phyloP scores from a whole-genome alignment of 30 jellyfish, hydroid and myxozoan species.

The Chrysaora quinquecirrha region DNA sequence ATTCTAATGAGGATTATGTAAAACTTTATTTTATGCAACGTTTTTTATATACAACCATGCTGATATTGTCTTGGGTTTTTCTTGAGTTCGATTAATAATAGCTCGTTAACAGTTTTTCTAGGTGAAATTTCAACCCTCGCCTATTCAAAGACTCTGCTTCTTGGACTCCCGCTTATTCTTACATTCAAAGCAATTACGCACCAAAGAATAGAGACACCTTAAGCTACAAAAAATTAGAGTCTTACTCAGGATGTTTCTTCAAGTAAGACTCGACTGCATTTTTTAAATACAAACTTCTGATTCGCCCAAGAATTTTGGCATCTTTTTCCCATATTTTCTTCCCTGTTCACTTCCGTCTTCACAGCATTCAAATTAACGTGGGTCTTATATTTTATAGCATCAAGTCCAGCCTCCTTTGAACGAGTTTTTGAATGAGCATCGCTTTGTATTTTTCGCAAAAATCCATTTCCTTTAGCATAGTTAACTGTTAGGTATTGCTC shows the following conservation, averaged over 20 bases:
- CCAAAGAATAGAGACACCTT: neutral
- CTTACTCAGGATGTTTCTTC: neutral
- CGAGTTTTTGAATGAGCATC: neutral
- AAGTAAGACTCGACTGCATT: neutral
- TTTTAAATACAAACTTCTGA: neutral
- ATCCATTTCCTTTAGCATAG: neutral
- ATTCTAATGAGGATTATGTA: too few species aligned
- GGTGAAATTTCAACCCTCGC: too few species aligned
- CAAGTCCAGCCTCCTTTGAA: too few species aligned
- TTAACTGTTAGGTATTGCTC: neutral
- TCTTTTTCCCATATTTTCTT: neutral
- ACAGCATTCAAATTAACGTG: neutral
- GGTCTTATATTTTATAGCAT: neutral
- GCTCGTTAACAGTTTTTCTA: too few species aligned
- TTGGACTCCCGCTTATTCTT: too few species aligned
- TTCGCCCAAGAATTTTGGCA: neutral
- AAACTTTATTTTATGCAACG: too few species aligned
- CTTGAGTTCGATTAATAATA: too few species aligned
- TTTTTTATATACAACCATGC: too few species aligned
- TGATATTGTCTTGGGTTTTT: too few species aligned
- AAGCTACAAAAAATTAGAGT: too few species aligned
- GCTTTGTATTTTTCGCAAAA: neutral
- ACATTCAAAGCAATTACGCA: too few species aligned
- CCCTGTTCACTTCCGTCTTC: neutral
- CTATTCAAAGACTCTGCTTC: too few species aligned